phyloP scores from a whole-genome alignment of 2,113 vertebrate species.

The Ciconia maguari region DNA sequence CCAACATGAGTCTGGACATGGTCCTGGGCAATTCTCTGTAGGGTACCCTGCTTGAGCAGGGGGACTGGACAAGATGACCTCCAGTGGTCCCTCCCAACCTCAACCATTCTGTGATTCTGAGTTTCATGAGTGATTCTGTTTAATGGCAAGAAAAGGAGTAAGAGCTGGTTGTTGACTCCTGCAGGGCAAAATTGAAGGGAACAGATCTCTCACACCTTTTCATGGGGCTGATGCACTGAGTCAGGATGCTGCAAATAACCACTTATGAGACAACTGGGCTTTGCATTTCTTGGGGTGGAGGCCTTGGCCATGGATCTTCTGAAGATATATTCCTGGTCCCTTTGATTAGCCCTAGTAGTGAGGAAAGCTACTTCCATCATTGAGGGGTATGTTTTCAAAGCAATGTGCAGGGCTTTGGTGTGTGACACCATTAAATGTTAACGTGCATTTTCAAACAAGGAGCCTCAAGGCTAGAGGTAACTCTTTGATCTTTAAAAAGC shows the following conservation, averaged over 20 bases:
- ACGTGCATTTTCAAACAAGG: conserved; percentile 15
- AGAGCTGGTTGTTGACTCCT: background rate
- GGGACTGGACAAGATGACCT: background rate
- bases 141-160: background rate
- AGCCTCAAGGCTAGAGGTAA: conserved; percentile 41
- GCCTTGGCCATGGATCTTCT: background rate
- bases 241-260: background rate
- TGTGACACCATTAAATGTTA: conserved; percentile 35
- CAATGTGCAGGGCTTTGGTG: background rate
- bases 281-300: background rate
- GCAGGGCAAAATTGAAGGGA: background rate
- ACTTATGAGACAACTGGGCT: background rate
- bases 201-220: accelerated
- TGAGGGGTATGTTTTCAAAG: conserved; percentile 2
- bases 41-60: background rate
- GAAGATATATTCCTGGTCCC: background rate
- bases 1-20: accelerated
- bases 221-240: background rate
- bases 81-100: background rate
- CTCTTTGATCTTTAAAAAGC: conserved; percentile 66
- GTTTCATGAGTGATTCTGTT: background rate
- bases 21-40: background rate
- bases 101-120: background rate
- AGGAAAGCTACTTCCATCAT: background rate
- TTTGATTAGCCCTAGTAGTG: background rate